phyloP scores from a whole-genome alignment of 1,140 invertebrate species.

The Nomia melanderi region DNA sequence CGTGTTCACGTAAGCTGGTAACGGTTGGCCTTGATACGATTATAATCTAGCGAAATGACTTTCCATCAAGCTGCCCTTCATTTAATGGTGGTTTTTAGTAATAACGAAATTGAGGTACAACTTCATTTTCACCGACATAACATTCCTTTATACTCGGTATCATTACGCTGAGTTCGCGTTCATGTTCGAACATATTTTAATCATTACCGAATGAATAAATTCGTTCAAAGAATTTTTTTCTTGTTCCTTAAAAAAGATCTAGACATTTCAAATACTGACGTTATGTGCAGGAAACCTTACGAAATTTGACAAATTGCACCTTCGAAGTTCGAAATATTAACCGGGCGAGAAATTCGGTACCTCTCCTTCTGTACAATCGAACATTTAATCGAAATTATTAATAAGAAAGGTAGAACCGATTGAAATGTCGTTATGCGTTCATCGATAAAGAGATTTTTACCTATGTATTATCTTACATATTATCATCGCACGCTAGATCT shows the following conservation, averaged over 20 bases:
- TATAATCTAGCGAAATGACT: conserved; percentile 21
- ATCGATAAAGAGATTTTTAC: background rate
- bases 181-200: too few species aligned
- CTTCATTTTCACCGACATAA: background rate
- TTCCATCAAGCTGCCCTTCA: background rate
- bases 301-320: background rate
- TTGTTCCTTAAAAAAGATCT: background rate
- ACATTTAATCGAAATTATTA: conserved; percentile 5
- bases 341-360: background rate
- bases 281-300: background rate
- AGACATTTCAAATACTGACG: background rate
- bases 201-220: too few species aligned
- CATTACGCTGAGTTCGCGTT: too few species aligned
- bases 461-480: conserved; percentile 16
- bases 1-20: conserved; percentile 30
- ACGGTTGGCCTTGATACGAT: conserved; percentile 29
- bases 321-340: too few species aligned
- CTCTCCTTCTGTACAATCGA: background rate
- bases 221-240: background rate
- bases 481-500: conserved; percentile 12
- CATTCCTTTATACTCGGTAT: background rate
- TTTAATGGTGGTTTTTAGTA: background rate
- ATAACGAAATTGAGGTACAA: background rate
- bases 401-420: background rate
- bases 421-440: background rate